Base-by-base conservation (phyloP, 2,888 invertebrate species). In the Drosophila subquinaria region DNA sequence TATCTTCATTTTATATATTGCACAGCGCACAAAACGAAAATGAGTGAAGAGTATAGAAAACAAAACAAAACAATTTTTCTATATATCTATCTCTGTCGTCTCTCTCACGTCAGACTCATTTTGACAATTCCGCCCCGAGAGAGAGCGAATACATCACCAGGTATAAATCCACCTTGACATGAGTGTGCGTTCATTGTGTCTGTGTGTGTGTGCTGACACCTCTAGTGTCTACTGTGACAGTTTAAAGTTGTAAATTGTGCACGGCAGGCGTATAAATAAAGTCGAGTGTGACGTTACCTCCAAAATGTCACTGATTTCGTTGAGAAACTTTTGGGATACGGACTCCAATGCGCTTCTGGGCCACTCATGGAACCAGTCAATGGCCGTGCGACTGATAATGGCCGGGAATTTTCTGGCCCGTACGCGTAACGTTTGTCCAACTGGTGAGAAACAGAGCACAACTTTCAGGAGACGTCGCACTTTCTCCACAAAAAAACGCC, bases 321-420 rank as follows among this genome's bases (percentile, higher is more conserved):
- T 93, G 63, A 98, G 94, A 93, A 98, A 98, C 80, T 96, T 94
- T 82, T 94, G 95, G 30, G 98, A 98, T 4, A 99, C 98, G 27
- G 98, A 98, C 79, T 96, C 95, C 89, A 99, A 93, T 38, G 99
- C 99, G 89, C 97, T 96, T 88, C 95, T 95, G 2, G 99, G 98
- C 98, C 99, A 99, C 91, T 98, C 97, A 91, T 98, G 98, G 93
- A 98, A 99, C 98, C 98, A 99, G 93, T 98, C 96, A 79, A 99
- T 98, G 50, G 97, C 95, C 0, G 98, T 97, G 90, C 97, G 97
- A 93, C 97, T 98, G 35, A 97, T 96, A 47, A 99, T 94, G 0
- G 98, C 98, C 0, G 98, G 98, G 93, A 99, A 99, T 92, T 98
- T 98, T 59, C 98, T 94, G 10, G 97, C 96, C 67, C 98, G 94